Evolutionary conservation across 2,113 vertebrate genomes (phyloP), one percentile per base, ranked within the genome.

Genomic region (Gallinago paraguaiae): DNA sequence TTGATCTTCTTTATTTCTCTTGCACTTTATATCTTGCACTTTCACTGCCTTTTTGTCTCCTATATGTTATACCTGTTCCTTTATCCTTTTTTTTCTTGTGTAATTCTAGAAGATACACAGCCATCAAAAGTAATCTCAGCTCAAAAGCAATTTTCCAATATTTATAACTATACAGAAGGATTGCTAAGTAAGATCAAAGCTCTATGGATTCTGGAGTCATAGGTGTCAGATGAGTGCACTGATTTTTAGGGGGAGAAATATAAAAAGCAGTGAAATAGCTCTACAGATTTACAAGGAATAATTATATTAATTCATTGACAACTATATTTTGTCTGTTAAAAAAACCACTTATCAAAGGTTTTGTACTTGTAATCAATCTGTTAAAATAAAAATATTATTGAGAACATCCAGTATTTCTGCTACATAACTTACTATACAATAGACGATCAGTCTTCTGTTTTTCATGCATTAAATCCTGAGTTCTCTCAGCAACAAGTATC

Each of bases 401-500:
- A 76, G n/a, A 76, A 48, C 50, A 86, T 24, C 8, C 6, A 50
- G 3, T 51, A 60, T 50, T 95, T 83, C 91, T 90, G 80, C 7
- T n/a, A 48, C 10, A 71, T 75, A 79, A 97, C 97, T 95, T 98
- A 99, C 98, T 99, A 80, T 98, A 98, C 7, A 99, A 97, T 61
- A 99, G 98, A 35, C 96, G 78, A 93, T 98, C 98, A 0, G 98
- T 98, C 93, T 98, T 99, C 97, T 99, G 98, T 84, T 99, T 99
- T 98, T 99, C 98, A 25, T 98, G 97, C 97, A 97, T 98, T 97
- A 99, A 98, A 92, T 99, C 98, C 76, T 99, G 98, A 1, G 98
- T 99, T 43, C 98, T 97, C 94, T 99, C 98, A 50, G 98, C 97
- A 71, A 98, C 98, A 79, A 99, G 33, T 35, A 98, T 98, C 97